Evolutionary conservation across 2,797 vertebrate genomes (phyloP), one percentile per base, ranked within the genome.

Genomic region (Orestias chungarensis): DNA sequence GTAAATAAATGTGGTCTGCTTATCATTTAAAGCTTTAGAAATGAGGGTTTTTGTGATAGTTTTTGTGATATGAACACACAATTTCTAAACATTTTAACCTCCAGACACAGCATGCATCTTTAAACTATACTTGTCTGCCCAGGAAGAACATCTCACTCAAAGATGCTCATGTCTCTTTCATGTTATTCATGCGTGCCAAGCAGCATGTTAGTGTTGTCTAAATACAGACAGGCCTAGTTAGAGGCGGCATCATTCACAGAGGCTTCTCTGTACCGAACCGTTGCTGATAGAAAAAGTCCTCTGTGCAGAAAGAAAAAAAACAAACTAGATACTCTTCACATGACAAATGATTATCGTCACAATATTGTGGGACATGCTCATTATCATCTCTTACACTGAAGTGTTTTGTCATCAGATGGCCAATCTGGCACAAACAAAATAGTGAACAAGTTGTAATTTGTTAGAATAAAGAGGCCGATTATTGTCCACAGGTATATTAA

Each of bases 401-500:
- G 18, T 31, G 5, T 4, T 14, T 44, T 69, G 17, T 68, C 1
- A 29, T 61, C 50, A 27, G 6, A 64, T 64, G 6, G 23, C 52
- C 65, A 68, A 69, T 73, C 15, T 62, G 33, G 49, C 18, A n/a
- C 14, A 11, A 74, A 23, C 43, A 68, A 6, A 54, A 15, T 29
- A 52, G 25, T 20, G 4, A 65, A 70, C 6, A 4, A 12, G 14
- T 33, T 59, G 8, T 44, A 25, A 59, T 75, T 62, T 64, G 31
- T 46, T 5, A 5, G 81, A 61, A n/a, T 27, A 1, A 65, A 31
- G 67, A 18, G 17, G 1, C 14, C 40, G 44, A 18, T 6, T 79
- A 73, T 76, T 76, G 44, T 40, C 84, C 42, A 23, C 86, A 95
- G 94, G 91, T 72, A 78, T 82, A 44, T 82, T 86, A 59, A 92